A percentile compares a stretch with the other conserved stretches of the same genome.
Conservation (phyloP, 2,888 invertebrate species). For the Thymelicus lineola region DNA sequence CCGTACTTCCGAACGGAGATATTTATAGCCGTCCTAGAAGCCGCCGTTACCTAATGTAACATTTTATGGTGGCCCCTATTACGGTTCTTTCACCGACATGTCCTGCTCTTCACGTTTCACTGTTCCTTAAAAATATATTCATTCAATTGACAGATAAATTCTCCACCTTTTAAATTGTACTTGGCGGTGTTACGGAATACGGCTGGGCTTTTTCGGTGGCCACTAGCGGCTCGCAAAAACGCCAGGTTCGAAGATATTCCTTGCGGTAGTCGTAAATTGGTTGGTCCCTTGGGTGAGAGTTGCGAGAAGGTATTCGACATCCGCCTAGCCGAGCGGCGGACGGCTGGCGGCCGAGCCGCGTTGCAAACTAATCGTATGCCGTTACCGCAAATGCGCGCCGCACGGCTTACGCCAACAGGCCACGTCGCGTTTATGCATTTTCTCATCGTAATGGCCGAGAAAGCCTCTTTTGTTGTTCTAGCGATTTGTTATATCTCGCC, state of each 20-base stretch:
- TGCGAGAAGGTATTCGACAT: constrained; percentile 39
- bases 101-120: constrained; percentile 58
- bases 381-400: constrained; percentile 50
- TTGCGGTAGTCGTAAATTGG: constrained; percentile 81
- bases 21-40: constrained; percentile 84
- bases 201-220: constrained; percentile 52
- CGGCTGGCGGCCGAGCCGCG: constrained; percentile 53
- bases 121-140: constrained; percentile 61
- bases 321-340: constrained; percentile 46
- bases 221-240: constrained; percentile 72
- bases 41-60: constrained; percentile 84
- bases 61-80: constrained; percentile 84
- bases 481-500: constrained; percentile 82
- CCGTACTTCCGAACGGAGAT: constrained; percentile 84
- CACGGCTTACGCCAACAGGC: constrained; percentile 56
- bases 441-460: constrained; percentile 80
- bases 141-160: constrained; percentile 44
- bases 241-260: constrained; percentile 75
- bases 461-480: constrained; percentile 82
- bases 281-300: constrained; percentile 55
- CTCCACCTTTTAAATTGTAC: constrained; percentile 19
- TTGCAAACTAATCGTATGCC: constrained; percentile 59
- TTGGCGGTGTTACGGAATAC: constrained; percentile 37
- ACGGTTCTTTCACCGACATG: constrained; percentile 72
- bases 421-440: constrained; percentile 58